Evolutionary conservation across 2,888 invertebrate genomes (phyloP).

Genomic region (Stenchaetothrips biformis): DNA sequence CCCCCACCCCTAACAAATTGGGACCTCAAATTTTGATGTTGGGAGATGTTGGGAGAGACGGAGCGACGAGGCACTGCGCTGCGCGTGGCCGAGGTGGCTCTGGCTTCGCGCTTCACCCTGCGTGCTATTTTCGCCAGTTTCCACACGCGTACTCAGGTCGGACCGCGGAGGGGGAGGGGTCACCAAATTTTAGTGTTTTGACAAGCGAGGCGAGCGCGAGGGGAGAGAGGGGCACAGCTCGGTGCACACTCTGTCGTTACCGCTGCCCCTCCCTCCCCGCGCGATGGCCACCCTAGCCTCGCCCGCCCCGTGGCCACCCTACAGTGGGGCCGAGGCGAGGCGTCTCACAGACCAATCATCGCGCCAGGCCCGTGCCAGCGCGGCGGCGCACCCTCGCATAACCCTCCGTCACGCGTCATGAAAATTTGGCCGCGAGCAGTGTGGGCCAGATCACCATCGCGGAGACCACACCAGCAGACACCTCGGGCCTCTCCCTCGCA

Average conservation of each 20-base stretch:
- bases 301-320: neutral
- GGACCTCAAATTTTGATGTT: too few species aligned
- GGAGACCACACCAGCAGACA: neutral
- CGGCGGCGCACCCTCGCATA: neutral
- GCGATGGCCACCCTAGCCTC: neutral
- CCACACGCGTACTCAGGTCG: neutral
- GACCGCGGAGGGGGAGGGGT: neutral
- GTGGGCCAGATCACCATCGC: neutral
- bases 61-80: too few species aligned
- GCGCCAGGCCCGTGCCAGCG: neutral
- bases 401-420: conserved; percentile 17
- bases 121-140: neutral
- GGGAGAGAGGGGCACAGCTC: neutral
- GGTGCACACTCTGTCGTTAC: neutral
- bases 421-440: conserved; percentile 7
- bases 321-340: neutral
- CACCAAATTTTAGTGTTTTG: neutral
- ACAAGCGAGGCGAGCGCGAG: neutral
- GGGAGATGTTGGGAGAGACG: too few species aligned
- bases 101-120: neutral
- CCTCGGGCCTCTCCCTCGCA: neutral
- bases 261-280: neutral
- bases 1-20: too few species aligned
- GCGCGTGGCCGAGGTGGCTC: too few species aligned
- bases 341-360: neutral